Percentiles rank a stretch among this genome's conserved stretches.
Evolutionary conservation across 2,888 invertebrate species (phyloP).

Genomic region (Eupithecia dodoneata): DNA sequence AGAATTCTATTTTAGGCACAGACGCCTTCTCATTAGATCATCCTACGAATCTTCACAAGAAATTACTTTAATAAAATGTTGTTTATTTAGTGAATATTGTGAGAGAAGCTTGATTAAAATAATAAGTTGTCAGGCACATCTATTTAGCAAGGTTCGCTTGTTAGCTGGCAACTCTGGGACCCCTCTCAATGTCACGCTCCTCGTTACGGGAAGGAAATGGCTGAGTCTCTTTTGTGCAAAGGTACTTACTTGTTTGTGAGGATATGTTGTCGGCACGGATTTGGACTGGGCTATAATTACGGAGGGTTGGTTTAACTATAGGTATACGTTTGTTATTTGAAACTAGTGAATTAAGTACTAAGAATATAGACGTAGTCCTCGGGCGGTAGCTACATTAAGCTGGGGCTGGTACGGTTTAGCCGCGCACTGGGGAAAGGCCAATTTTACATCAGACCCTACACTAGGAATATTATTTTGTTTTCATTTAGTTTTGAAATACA

Average conservation of each 20-base stretch:
- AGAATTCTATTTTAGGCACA: background rate
- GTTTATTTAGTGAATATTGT: background rate
- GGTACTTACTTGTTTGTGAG: constrained; percentile 16
- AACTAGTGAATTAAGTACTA: background rate
- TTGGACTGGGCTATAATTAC: constrained; percentile 9
- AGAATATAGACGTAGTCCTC: no score
- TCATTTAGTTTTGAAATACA: no score
- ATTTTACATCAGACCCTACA: no score
- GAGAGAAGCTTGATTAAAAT: constrained; percentile 21
- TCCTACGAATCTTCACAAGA: background rate
- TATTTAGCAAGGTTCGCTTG: constrained; percentile 29
- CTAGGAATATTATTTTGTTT: no score
- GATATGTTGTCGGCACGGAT: constrained; percentile 7
- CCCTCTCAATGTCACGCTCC: constrained; percentile 35
- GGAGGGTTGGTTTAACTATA: background rate
- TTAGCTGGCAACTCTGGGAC: constrained; percentile 31
- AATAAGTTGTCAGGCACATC: constrained; percentile 29
- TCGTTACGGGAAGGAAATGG: constrained; percentile 27
- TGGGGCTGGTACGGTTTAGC: no score
- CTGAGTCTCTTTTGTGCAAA: constrained; percentile 25
- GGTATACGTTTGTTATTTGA: background rate
- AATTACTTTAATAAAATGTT: constrained; percentile 2
- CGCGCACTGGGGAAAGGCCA: no score
- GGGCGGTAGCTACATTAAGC: no score
- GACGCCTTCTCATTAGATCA: background rate